Evolutionary conservation across 2,113 vertebrate species (phyloP).

Genomic region (Nettapus auritus): DNA sequence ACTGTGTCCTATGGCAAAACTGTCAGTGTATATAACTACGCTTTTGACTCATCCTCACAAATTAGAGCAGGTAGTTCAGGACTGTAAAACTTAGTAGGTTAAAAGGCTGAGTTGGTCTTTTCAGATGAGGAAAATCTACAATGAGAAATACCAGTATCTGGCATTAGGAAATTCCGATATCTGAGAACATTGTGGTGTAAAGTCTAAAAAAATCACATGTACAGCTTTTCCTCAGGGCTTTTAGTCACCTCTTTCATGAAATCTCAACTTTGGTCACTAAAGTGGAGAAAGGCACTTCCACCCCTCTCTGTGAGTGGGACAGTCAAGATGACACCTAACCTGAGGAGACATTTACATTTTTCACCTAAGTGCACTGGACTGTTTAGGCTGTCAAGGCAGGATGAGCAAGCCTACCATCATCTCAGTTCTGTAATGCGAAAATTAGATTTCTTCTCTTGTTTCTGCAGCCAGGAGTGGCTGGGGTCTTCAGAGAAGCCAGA

Average conservation of each 20-base stretch:
- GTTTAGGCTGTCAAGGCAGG: neutral
- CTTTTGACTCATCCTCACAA: neutral
- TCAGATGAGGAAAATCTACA: neutral
- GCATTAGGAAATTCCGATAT: neutral
- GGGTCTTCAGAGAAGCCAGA: neutral
- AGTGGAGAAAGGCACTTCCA: neutral
- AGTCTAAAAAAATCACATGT: neutral
- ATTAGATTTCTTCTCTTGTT: neutral
- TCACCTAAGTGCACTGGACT: neutral
- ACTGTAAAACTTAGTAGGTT: neutral
- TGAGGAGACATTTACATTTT: neutral
- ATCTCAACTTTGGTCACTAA: neutral
- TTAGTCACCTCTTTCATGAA: neutral
- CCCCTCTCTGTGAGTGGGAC: neutral
- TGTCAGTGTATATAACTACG: neutral
- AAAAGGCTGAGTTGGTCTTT: neutral
- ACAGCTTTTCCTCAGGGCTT: neutral
- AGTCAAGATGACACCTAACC: neutral
- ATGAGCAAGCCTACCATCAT: neutral
- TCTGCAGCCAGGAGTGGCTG: rapidly evolving
- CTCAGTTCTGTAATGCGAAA: neutral
- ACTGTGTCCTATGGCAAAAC: neutral
- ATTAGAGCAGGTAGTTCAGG: neutral
- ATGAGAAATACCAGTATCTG: neutral
- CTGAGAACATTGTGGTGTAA: neutral